Base-by-base conservation (phyloP, 1,140 invertebrate genomes). In the Drepana arcuata region DNA sequence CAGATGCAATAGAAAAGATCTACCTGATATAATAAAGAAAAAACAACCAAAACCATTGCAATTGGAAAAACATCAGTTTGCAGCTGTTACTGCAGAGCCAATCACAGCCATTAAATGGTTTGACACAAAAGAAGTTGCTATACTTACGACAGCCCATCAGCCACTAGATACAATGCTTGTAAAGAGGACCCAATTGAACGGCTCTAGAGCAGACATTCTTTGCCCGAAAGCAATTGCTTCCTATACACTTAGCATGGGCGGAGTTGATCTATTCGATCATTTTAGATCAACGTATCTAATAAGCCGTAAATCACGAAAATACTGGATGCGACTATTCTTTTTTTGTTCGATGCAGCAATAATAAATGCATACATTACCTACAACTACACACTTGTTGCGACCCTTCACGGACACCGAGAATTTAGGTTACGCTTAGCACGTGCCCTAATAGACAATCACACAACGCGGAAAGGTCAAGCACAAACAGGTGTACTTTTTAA, bases 111-210 rank as follows among this genome's bases (percentile, higher is more conserved):
- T 66, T 16, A 67, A 63, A 28, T 63, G 59, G 59, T 34, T 47
- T 35, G 51, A 67, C 26, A 61, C 57, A 2, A 52, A 49, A 31
- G 56, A 63, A 30, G 59, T 61, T 12, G 9, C 30, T 41, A 32
- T 63, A 0, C 47, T 61, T 1, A 56, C 59, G 10, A 71, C 55
- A 29, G 63, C 60, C 5, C 49, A 56, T 38, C 41, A 64, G 4
- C 60, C 60, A 21, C 6, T 23, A 18, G 44, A 55, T 7, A 45
- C 38, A 42, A 36, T 12, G 18, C 0, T 42, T 2, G 26, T 70
- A 42, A 60, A 64, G 29, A 51, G 57, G 32, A 64, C 52, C 16
- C 60, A 64, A 39, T 64, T 62, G 13, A 47, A 68, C 48, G 57
- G 60, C 3, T 36, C 40, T 7, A 49, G 24, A 44, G 25, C 16